These are phyloP conservation scores for Lasioglossum oenotherae DNA, from an alignment of 2,888 invertebrate species.

Conservation along the genomic window DNA sequence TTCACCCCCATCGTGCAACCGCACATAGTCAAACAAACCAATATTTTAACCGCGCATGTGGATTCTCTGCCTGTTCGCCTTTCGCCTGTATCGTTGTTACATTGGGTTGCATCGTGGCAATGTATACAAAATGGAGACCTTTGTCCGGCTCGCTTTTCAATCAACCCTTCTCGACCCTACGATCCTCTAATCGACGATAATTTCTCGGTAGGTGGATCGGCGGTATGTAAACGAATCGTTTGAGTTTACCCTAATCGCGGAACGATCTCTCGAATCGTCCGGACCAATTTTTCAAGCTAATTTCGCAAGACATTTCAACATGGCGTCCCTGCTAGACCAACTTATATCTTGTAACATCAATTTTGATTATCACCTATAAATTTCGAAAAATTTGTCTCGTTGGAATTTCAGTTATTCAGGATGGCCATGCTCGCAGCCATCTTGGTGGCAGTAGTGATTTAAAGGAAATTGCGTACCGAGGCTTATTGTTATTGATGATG, in stretches of 20 bases:
- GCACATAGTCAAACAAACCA: not conserved
- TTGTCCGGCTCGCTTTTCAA: not conserved
- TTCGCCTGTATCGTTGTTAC: slow-evolving; percentile 1
- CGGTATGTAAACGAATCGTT: not conserved
- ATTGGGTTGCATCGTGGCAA: not conserved
- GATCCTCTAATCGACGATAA: not conserved
- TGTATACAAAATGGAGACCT: not conserved
- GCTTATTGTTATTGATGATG: no score
- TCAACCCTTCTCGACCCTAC: not conserved
- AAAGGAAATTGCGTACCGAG: not conserved
- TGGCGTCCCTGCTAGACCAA: not conserved
- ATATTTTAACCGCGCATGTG: not conserved
- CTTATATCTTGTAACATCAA: not conserved
- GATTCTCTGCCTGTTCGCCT: slow-evolving; percentile 8
- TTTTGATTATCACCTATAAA: not conserved
- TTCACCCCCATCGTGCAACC: slow-evolving; percentile 30
- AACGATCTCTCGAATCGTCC: not conserved
- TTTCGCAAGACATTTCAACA: not conserved
- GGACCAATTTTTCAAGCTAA: not conserved
- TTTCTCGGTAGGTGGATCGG: slow-evolving; percentile 5
- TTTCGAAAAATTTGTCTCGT: not conserved
- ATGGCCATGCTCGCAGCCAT: not conserved
- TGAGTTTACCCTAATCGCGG: not conserved
- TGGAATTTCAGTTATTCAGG: not conserved
- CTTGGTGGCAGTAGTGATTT: not conserved